These are phyloP conservation scores for Perognathus longimembris DNA, from an alignment of 2,113 vertebrate species.

Conservation along the genomic window DNA sequence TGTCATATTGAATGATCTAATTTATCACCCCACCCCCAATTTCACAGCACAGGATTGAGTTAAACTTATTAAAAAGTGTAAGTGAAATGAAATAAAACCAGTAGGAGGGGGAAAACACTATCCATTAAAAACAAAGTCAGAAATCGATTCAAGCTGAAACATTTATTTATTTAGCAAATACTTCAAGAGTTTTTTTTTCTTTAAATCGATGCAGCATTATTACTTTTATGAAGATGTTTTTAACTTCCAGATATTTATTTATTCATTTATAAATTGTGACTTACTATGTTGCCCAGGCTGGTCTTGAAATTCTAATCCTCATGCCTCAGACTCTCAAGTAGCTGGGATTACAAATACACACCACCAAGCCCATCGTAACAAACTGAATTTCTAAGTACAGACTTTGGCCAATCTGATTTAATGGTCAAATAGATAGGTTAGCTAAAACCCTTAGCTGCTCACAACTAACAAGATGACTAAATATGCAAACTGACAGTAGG, in stretches of 20 bases:
- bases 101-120: neutral
- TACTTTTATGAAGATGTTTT: slow-evolving; percentile 47
- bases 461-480: neutral
- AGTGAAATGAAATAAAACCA: slow-evolving; percentile 24
- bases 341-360: neutral
- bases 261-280: neutral
- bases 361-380: too few relatives aligned
- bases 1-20: neutral
- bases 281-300: neutral
- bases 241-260: neutral
- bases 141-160: slow-evolving; percentile 61
- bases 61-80: slow-evolving; percentile 54
- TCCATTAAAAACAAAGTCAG: slow-evolving; percentile 52
- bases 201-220: slow-evolving; percentile 65
- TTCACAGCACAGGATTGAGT: neutral
- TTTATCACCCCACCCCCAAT: neutral
- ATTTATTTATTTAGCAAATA: slow-evolving; percentile 56
- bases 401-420: slow-evolving; percentile 21
- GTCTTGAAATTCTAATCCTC: neutral
- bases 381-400: slow-evolving; percentile 19
- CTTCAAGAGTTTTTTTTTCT: neutral
- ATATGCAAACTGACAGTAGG: neutral
- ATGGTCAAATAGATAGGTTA: neutral
- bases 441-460: slow-evolving; percentile 14
- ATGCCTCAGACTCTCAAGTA: neutral